Base-by-base conservation (phyloP, 1,140 invertebrate species). In the Microplitis mediator region DNA sequence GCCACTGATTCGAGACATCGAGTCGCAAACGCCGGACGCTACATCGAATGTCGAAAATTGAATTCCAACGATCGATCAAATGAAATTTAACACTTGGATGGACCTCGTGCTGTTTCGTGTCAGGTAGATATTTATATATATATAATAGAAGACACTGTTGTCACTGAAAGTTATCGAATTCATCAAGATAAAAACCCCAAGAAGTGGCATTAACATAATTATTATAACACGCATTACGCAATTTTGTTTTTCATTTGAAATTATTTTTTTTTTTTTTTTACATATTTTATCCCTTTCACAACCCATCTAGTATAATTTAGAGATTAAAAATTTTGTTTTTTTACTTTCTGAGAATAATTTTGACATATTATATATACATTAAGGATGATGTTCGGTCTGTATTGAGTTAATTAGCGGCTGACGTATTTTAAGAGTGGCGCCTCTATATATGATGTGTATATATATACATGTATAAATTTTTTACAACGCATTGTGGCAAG, bases 71-170 rank as follows among this genome's bases (percentile, higher is more conserved):
- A 39, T 66, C 70, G 62, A 72, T 72, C 63, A 72, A 72, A 72
- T 72, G 70, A 72, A 72, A 72, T 72, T 72, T 72, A 63, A 72
- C 63, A 72, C 70, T 66, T 56, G 36, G 39, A 11, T 72, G 63
- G 56, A 32, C 51, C 63, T 66, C 51, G n/a, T 64, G 23, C 61
- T 23, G 23, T n/a, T 16, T 39, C 16, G 16, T 65, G 36, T 14
- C 36, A 65, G 34, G 63, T 35, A 31, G 6, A 45, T 45, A 3
- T 45, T 45, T 45, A 11, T 45, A 45, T 45, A 11, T 45, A 45
- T 45, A 9, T 45, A 45, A 45, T 31, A 39, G 14, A 52, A 23
- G 51, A 50, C 51, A 54, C 39, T 54, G 32, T 67, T 67, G 65
- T 67, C 65, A 32, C 14, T 6, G 9, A 54, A 52, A 67, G 23